Conservation (phyloP, 2,888 invertebrate species). For the Pinctada fucata region DNA sequence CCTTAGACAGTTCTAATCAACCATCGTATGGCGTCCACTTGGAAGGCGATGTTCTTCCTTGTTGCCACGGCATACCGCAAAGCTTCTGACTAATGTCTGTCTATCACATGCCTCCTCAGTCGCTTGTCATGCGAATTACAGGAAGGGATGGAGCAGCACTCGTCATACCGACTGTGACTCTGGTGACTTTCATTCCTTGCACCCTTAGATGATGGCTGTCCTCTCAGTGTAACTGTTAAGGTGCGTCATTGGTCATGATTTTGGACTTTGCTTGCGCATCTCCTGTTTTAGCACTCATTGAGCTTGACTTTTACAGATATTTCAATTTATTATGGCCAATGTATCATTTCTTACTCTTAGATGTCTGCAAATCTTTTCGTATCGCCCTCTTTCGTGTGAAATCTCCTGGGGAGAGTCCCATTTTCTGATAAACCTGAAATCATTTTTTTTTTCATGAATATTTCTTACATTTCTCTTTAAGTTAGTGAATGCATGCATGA, state of each 20-base stretch:
- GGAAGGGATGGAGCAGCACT: not conserved
- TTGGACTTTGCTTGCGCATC: no score
- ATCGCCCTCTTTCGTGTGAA: not conserved
- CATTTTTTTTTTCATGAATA: no score
- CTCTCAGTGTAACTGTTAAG: no score
- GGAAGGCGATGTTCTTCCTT: not conserved
- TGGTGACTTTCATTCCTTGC: no score
- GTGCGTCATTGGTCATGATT: no score
- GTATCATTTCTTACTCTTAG: not conserved
- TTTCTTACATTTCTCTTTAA: no score
- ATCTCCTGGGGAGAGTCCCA: constrained; percentile 11
- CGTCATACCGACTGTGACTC: no score
- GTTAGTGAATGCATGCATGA: no score
- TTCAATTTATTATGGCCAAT: no score
- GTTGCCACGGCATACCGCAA: not conserved
- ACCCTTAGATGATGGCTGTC: no score
- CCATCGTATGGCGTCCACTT: not conserved
- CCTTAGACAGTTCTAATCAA: not conserved
- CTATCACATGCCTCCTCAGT: not conserved
- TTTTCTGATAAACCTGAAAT: not conserved
- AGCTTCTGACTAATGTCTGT: not conserved
- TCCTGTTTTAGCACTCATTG: no score
- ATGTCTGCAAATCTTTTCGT: not conserved
- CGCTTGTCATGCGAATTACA: not conserved
- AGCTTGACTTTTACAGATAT: no score